Conservation (phyloP, 2,797 vertebrate genomes). For the Acanthornis magna region DNA sequence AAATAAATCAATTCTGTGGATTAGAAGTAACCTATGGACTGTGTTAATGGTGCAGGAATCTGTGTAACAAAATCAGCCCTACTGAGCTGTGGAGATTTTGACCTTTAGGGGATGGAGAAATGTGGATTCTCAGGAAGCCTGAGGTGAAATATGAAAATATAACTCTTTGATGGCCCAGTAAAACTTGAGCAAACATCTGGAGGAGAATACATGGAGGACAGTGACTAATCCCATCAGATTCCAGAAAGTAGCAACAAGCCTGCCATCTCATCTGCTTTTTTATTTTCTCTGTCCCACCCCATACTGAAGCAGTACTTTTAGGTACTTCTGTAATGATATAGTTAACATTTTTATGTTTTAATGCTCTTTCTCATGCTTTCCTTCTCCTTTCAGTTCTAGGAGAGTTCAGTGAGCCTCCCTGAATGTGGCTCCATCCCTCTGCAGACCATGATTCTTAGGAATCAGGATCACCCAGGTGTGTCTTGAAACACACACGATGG, state of each 20-base stretch:
- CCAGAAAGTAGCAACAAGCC: background rate
- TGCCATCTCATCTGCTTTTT: background rate
- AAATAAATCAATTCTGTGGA: slow-evolving; percentile 71
- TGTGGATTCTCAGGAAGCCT: background rate
- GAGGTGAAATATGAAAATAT: slow-evolving; percentile 21
- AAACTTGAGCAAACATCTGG: background rate
- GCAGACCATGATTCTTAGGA: background rate
- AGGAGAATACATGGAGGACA: background rate
- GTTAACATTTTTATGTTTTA: background rate
- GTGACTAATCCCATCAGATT: background rate
- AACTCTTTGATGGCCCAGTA: background rate
- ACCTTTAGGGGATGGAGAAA: slow-evolving; percentile 3
- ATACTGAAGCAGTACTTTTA: background rate
- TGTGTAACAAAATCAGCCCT: slow-evolving; percentile 37
- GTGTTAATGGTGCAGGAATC: slow-evolving; percentile 73
- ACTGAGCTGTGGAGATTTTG: background rate
- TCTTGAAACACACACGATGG: background rate
- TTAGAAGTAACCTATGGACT: slow-evolving; percentile 69
- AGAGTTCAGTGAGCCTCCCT: background rate
- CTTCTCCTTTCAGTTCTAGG: background rate
- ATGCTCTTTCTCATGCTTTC: background rate
- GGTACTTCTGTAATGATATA: background rate
- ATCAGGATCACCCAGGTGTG: background rate
- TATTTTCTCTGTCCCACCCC: background rate
- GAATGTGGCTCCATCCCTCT: background rate